Evolutionary conservation across 1,140 invertebrate species (phyloP), one percentile per base, ranked within the genome.

Genomic region (Eumeta japonica): DNA sequence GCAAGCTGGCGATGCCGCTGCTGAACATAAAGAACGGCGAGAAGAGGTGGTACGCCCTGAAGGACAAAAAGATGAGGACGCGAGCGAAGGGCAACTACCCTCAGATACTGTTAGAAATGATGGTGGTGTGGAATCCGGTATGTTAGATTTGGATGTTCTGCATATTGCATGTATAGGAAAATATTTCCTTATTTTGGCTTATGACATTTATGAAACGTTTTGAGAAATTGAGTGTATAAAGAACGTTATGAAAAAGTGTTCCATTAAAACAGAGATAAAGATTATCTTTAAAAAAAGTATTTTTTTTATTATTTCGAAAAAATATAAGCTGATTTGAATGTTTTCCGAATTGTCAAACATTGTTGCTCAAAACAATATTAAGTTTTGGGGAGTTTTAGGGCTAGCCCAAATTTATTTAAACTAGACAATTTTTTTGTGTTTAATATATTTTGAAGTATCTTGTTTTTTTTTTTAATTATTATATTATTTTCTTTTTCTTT

Each of bases 61-160:
- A 99, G 74, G 96, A 99, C 67, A 94, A 94, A 66, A 99, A 98
- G 57, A 79, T 98, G 41, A 77, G 86, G 11, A 80, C 83, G 1
- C 73, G 90, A 24, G 90, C 92, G 2, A 98, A 98, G 73, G 97
- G 97, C 9, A 89, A 84, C 54, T 84, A 81, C 28, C 89, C 91
- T 0, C 90, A 96, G 55, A 95, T 99, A 50, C 75, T 94, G 1
- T 65, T 99, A 9, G 95, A 99, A 75, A 84, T 98, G 82, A 86
- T 81, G 16, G 83, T 98, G 1, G 74, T 93, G 14, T 99, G 91
- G 88, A 99, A 97, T 76, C 86, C 89, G 31, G 82, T 93, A 65
- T 81, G 84, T 58, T 19, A 31, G 17, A 27, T 28, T 20, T 1
- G n/a, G 5, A 24, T 24, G 5, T 24, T 7, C 20, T 24, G n/a